Evolutionary conservation across 1,140 invertebrate genomes (phyloP), one percentile per base, ranked within the genome.

Genomic region (Pomacea maculata): DNA sequence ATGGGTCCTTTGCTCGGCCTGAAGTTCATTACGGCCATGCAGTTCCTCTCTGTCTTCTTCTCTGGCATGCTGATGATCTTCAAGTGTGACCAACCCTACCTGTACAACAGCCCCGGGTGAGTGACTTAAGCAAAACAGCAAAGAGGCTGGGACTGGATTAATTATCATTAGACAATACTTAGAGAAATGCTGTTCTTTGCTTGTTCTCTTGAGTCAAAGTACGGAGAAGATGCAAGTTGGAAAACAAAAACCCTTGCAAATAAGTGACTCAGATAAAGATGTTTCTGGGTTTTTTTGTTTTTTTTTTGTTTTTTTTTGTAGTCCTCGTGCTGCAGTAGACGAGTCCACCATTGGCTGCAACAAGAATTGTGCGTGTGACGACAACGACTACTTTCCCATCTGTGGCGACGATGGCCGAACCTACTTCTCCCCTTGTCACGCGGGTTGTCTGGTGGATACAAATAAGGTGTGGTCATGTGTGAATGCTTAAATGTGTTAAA

Each of bases 361-460:
- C 67, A 34, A 80, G 21, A 21, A 61, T 17, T 85, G 84, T 75
- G 52, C 54, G 11, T 86, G 85, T 73, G 80, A 83, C 54, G 64
- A 65, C 17, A 72, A 74, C 19, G 79, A 83, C 29, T 86, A 79
- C 64, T 82, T 87, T 61, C 86, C 86, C 4, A 75, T 85, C 29
- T 87, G 86, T 76, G 84, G 82, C 5, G 64, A 29, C 45, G 83
- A 87, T 57, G 83, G 81, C 1, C 72, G 70, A 19, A 85, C 78
- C 6, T 87, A 84, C 73, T 87, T 85, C 78, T 87, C 86, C 0
- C 86, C 86, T 5, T 87, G 86, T 71, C 82, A 84, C 70, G 86
- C 86, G 55, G 86, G 86, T 15, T 87, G 86, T 75, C 55, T 64
- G 0, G 29, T 29, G 11, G n/a, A 21, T 45, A 61, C 45, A 8